Evolutionary conservation across 2,797 vertebrate species (phyloP), one percentile per base, ranked within the genome.

Genomic region (Falco rusticolus): DNA sequence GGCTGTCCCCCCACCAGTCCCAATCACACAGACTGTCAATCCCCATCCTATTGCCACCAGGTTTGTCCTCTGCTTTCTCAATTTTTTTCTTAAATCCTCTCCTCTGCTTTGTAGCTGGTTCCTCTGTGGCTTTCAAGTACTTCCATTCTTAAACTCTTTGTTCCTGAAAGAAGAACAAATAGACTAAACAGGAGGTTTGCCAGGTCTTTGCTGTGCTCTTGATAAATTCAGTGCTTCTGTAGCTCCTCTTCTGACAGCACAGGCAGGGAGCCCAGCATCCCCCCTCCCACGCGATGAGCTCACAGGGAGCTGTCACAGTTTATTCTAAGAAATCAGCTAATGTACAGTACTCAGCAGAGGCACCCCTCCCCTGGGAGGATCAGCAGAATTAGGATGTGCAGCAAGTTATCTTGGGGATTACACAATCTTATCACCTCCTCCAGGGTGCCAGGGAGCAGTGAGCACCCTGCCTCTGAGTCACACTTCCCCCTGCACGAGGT

Each of bases 291-390:
- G 0, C 25, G 5, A 24, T 96, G 96, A 97, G 89, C 91, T 97
- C 96, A 97, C 74, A 53, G 89, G 84, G 92, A 91, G 93, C 91
- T 90, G 94, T 68, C 83, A 29, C 89, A 51, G 75, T 92, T 97
- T 93, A 93, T 97, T 97, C 97, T 97, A 92, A 97, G 96, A 97
- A 97, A 96, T 97, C 95, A 92, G 94, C 91, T 96, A 91, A 90
- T 95, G 94, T 95, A 85, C 96, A 97, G 95, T 96, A 96, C 96
- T 92, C 70, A 16, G 96, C 92, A 97, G 87, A 80, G 84, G 89
- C 84, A 94, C 90, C 94, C 96, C 94, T 97, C 95, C 96, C 94
- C 94, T 94, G 96, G 96, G 96, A 96, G 95, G 93, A 96, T 96
- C 94, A 95, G 90, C 94, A 96, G 93, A 96, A 96, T 96, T 96